A percentile compares a stretch with the other conserved stretches of the same genome.
phyloP scores from a whole-genome alignment of 1,140 invertebrate species.

The Zaprionus lachaisei region DNA sequence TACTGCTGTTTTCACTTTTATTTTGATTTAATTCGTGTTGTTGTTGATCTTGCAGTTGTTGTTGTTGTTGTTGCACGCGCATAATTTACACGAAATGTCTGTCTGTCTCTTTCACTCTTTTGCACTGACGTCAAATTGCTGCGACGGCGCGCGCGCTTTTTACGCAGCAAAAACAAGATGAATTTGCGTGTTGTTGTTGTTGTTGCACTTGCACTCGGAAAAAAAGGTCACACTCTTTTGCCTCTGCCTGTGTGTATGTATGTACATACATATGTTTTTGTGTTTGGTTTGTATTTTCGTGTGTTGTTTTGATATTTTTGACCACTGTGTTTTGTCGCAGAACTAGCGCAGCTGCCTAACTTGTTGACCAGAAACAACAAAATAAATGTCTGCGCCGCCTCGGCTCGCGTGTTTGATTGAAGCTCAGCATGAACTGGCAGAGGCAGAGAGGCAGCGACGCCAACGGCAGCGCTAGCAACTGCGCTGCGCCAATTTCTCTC shows the following conservation, averaged over 20 bases:
- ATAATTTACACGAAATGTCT: conserved; percentile 32
- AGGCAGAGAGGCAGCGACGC: conserved; percentile 20
- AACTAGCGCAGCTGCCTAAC: conserved; percentile 50
- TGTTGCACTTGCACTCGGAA: not conserved
- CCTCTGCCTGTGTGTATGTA: not conserved
- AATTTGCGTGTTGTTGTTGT: not conserved
- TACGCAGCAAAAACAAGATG: conserved; percentile 1
- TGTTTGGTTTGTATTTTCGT: not conserved
- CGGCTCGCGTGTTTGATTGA: conserved; percentile 67
- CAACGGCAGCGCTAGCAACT: conserved; percentile 2
- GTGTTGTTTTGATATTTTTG: not conserved
- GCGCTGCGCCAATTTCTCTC: not conserved
- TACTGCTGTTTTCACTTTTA: conserved; percentile 16
- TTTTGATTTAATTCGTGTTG: conserved; percentile 7
- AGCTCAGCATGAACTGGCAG: conserved; percentile 66
- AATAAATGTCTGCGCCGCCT: conserved; percentile 41
- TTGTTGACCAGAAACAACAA: conserved; percentile 66
- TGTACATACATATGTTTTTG: not conserved
- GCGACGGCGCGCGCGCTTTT: conserved; percentile 2
- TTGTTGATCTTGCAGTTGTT: conserved; percentile 1
- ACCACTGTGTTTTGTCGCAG: conserved; percentile 16
- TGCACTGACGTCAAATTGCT: conserved; percentile 37
- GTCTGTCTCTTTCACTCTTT: not conserved
- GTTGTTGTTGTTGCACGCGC: conserved; percentile 19
- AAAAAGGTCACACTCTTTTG: conserved; percentile 1